Conservation (phyloP, 2,888 invertebrate species). For the Stenurella melanura region DNA sequence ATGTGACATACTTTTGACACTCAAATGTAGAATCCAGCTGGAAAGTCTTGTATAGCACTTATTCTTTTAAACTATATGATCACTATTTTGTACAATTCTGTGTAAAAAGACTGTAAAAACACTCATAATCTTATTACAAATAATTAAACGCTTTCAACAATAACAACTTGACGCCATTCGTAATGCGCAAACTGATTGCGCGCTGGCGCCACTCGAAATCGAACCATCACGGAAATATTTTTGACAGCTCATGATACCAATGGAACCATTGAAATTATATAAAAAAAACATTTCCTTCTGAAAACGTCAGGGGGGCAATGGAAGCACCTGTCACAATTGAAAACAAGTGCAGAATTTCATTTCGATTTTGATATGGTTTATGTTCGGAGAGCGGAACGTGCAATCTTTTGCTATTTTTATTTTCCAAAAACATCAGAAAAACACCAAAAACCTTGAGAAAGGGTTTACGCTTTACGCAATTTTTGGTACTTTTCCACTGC, state of each 20-base stretch:
- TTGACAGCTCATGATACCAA: constrained; percentile 50
- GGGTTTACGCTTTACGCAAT: neutral
- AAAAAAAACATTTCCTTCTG: neutral
- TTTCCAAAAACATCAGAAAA: neutral
- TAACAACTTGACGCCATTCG: constrained; percentile 99
- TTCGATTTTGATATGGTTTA: neutral
- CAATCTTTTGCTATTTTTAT: neutral
- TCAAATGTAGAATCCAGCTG: constrained; percentile 70
- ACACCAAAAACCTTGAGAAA: neutral
- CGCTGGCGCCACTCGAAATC: constrained; percentile 58
- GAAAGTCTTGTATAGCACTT: constrained; percentile 61
- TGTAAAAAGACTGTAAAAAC: constrained; percentile 79
- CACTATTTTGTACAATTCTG: constrained; percentile 73
- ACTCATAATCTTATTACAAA: constrained; percentile 82
- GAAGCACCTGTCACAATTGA: neutral
- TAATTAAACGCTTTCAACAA: constrained; percentile 94
- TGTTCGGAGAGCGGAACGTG: neutral
- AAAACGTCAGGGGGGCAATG: neutral
- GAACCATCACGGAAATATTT: constrained; percentile 59
- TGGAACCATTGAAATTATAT: constrained; percentile 8
- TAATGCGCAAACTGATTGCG: constrained; percentile 85
- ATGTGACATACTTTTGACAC: constrained; percentile 84
- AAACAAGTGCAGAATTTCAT: neutral
- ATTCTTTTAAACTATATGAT: constrained; percentile 60
- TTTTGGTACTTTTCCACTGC: neutral